Conservation (phyloP, 23 tunicate species). For the Trididemnum nubilum region DNA sequence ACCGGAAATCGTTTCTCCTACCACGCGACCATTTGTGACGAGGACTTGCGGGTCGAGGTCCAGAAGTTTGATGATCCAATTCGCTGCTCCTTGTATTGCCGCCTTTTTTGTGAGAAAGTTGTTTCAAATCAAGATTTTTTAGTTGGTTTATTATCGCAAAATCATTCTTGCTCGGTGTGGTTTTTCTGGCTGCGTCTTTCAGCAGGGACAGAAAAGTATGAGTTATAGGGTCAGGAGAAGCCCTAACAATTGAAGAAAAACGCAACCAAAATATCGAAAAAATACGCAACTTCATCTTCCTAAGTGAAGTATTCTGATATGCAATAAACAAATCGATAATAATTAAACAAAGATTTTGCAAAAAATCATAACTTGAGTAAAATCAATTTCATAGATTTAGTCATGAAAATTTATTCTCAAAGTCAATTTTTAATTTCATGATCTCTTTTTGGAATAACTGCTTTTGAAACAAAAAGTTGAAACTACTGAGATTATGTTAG, state of each 20-base stretch:
- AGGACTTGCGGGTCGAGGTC: conserved; percentile 17
- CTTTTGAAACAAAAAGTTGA: too few species aligned
- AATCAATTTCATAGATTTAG: too few species aligned
- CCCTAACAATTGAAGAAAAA: background rate
- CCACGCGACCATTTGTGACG: conserved; percentile 11
- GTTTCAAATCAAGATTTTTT: background rate
- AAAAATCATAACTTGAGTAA: too few species aligned
- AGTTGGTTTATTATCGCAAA: background rate
- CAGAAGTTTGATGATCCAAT: conserved; percentile 22
- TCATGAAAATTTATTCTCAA: too few species aligned
- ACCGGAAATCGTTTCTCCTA: conserved; percentile 21
- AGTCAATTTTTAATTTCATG: too few species aligned
- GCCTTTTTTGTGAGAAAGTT: background rate
- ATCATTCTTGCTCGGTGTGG: background rate
- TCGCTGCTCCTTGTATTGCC: background rate
- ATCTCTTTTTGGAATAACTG: too few species aligned
- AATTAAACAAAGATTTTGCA: too few species aligned
- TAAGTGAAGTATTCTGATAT: too few species aligned
- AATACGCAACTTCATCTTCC: too few species aligned
- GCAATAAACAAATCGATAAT: too few species aligned
- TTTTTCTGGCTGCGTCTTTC: background rate
- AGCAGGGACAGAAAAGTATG: background rate
- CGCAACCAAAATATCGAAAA: too few species aligned
- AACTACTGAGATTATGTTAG: too few species aligned
- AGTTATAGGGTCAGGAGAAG: background rate